These are phyloP conservation scores for Picus viridis DNA, from an alignment of 2,797 vertebrate species.

Conservation along the genomic window DNA sequence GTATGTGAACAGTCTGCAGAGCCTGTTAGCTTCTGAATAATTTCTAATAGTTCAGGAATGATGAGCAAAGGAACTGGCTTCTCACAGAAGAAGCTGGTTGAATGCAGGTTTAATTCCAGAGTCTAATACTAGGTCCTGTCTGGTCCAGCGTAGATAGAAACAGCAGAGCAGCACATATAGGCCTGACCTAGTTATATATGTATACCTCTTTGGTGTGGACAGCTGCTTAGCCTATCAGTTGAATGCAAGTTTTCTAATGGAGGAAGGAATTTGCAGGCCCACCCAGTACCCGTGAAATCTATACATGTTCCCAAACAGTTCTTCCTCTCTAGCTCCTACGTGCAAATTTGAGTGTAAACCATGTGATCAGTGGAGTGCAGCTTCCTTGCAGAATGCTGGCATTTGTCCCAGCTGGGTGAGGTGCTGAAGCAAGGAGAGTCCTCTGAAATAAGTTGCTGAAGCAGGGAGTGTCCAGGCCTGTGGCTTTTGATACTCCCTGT, in stretches of 20 bases:
- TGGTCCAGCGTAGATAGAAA: background rate
- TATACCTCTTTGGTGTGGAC: constrained; percentile 56
- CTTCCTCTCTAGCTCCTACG: constrained; percentile 69
- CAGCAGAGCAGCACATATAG: background rate
- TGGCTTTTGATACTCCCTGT: constrained; percentile 46
- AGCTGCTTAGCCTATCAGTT: constrained; percentile 73
- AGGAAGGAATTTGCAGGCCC: constrained; percentile 68
- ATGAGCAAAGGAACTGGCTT: background rate
- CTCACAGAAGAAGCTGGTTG: background rate
- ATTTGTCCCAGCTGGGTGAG: constrained; percentile 25
- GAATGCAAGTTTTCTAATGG: constrained; percentile 63
- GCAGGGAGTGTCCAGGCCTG: constrained; percentile 45
- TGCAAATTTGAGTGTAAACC: constrained; percentile 70
- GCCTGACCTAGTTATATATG: constrained; percentile 33
- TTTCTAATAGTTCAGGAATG: background rate
- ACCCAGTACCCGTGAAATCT: constrained; percentile 76
- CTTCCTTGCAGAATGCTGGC: constrained; percentile 37
- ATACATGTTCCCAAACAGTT: constrained; percentile 64
- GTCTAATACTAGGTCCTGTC: constrained; percentile 9
- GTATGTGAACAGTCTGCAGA: background rate
- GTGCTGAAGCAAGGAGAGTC: constrained; percentile 61
- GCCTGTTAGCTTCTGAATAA: background rate
- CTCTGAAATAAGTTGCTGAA: constrained; percentile 52
- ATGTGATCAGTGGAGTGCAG: constrained; percentile 51
- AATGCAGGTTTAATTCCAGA: background rate